Evolutionary conservation across 1,140 invertebrate genomes (phyloP).

Genomic region (Popillia japonica): DNA sequence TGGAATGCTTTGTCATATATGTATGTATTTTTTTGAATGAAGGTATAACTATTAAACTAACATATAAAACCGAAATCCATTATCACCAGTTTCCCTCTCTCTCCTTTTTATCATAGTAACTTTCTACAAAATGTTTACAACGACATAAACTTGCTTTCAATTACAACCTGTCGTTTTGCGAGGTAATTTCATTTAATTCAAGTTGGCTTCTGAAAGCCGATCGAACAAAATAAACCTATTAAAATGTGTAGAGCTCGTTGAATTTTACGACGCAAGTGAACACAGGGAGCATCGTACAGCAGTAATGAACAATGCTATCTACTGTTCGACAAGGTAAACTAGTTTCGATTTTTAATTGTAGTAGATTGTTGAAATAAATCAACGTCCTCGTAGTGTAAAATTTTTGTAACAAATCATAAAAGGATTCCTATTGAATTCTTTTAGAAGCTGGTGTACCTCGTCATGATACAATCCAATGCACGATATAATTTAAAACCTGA

Average conservation of each 20-base stretch:
- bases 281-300: neutral
- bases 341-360: neutral
- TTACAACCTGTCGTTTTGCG: neutral
- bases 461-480: no score
- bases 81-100: neutral
- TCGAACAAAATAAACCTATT: neutral
- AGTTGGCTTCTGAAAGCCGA: neutral
- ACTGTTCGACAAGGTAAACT: neutral
- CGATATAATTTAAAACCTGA: no score
- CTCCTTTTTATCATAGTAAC: neutral
- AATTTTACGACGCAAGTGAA: neutral
- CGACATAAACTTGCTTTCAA: neutral
- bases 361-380: neutral
- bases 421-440: no score
- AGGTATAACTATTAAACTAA: no score
- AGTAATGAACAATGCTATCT: neutral
- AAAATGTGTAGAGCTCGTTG: neutral
- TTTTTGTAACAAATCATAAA: no score
- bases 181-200: neutral
- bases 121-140: neutral
- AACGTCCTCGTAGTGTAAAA: no score
- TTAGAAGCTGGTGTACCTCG: no score
- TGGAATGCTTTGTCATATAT: no score
- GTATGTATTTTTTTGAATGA: no score
- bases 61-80: no score